Conservation (phyloP, 1,140 invertebrate species). For the Neodiprion virginianus region DNA sequence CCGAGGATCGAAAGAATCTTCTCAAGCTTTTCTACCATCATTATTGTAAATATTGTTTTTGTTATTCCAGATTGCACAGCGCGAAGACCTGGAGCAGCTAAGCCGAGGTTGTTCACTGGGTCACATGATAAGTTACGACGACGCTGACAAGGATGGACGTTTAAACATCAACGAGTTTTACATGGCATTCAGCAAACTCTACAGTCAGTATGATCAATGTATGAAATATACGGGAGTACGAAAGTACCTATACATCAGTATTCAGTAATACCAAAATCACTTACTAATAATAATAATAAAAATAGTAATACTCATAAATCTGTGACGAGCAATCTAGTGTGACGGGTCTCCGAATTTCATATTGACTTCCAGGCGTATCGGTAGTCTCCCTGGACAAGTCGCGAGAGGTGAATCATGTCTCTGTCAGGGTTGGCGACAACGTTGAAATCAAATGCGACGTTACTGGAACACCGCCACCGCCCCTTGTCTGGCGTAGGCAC, state of each 20-base stretch:
- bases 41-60: not conserved
- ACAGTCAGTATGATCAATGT: conserved; percentile 65
- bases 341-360: no score
- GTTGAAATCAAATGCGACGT: conserved; percentile 84
- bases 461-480: conserved; percentile 72
- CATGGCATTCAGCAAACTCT: conserved; percentile 78
- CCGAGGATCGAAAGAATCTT: not conserved
- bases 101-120: conserved; percentile 72
- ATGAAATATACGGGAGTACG: conserved; percentile 18
- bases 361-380: conserved; percentile 68
- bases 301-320: not conserved
- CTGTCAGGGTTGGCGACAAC: conserved; percentile 77
- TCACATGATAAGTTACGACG: conserved; percentile 77
- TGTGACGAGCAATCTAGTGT: not conserved
- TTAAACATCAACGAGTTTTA: conserved; percentile 80
- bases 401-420: conserved; percentile 73
- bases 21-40: not conserved
- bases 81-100: conserved; percentile 70
- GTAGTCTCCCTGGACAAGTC: conserved; percentile 78
- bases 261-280: conserved; percentile 16
- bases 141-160: conserved; percentile 70
- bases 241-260: conserved; percentile 9
- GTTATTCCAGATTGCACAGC: conserved; percentile 63
- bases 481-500: conserved; percentile 78
- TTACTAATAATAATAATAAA: not conserved